phyloP scores from a whole-genome alignment of 1,140 invertebrate genomes.

The Trachelipus rathkii region DNA sequence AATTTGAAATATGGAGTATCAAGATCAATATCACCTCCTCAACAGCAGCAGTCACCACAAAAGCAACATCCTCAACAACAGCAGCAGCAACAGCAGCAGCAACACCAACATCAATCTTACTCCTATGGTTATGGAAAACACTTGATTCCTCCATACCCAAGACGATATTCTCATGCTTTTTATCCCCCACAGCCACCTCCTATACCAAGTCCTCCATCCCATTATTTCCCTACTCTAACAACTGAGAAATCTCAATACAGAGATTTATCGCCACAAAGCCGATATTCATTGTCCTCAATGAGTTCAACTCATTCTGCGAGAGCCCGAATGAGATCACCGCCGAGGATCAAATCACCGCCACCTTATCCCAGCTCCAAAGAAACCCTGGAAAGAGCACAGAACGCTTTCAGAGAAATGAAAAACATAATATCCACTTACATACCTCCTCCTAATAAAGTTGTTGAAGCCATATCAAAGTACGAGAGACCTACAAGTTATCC shows the following conservation, averaged over 20 bases:
- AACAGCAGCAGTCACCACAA: background rate
- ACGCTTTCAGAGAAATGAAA: conserved; percentile 1
- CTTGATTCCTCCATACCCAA: background rate
- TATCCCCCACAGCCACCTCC: background rate
- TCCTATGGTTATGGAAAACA: background rate
- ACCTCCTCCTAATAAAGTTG: background rate
- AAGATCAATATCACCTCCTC: background rate
- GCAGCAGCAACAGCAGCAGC: background rate
- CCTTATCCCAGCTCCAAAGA: background rate
- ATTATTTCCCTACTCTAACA: background rate
- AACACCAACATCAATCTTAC: background rate
- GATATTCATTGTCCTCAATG: background rate
- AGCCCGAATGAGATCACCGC: background rate
- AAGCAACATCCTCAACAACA: background rate
- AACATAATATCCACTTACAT: background rate
- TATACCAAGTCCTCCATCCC: background rate
- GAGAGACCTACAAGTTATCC: background rate
- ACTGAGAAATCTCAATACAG: conserved; percentile 14
- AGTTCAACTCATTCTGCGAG: background rate
- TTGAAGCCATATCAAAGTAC: background rate
- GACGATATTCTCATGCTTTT: background rate
- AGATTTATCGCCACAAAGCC: background rate
- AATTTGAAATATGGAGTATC: background rate
- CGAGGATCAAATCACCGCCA: background rate
- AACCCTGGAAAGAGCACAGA: background rate